phyloP scores from a whole-genome alignment of 1,140 invertebrate species.

The Trissolcus basalis region DNA sequence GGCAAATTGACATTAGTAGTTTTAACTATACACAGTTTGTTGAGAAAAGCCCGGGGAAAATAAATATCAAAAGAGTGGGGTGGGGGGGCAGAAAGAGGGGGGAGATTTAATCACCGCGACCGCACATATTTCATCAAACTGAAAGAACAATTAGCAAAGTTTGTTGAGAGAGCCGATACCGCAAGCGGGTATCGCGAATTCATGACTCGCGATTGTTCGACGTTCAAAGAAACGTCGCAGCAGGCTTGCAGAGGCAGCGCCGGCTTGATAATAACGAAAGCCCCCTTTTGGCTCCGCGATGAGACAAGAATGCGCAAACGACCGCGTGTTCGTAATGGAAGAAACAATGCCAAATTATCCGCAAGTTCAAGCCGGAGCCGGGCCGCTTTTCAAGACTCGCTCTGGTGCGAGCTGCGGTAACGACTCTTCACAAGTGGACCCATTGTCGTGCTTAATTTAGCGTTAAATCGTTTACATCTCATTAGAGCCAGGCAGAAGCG shows the following conservation, averaged over 20 bases:
- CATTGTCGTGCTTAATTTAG: conserved; percentile 76
- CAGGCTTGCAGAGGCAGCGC: background rate
- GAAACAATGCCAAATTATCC: conserved; percentile 58
- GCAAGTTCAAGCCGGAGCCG: conserved; percentile 37
- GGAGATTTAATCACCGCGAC: background rate
- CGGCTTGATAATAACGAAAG: conserved; percentile 29
- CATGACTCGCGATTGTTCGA: conserved; percentile 37
- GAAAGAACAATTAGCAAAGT: conserved; percentile 48
- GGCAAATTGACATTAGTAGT: conserved; percentile 54
- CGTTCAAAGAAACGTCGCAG: conserved; percentile 34
- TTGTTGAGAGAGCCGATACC: conserved; percentile 36
- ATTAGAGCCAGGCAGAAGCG: conserved; percentile 71
- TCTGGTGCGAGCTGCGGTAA: conserved; percentile 40
- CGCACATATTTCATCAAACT: conserved; percentile 26
- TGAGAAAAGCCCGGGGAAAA: conserved; percentile 18
- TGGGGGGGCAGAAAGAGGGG: background rate
- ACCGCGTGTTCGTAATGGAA: conserved; percentile 39
- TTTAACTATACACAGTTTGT: conserved; percentile 33
- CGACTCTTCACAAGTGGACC: conserved; percentile 62
- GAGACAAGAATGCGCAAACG: conserved; percentile 26
- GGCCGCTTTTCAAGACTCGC: background rate
- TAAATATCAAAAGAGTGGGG: too few relatives aligned
- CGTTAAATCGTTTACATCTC: conserved; percentile 77
- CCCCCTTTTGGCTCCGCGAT: conserved; percentile 16
- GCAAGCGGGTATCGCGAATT: conserved; percentile 33